Base-by-base conservation (phyloP, 2,797 vertebrate species). In the Coluber constrictor region DNA sequence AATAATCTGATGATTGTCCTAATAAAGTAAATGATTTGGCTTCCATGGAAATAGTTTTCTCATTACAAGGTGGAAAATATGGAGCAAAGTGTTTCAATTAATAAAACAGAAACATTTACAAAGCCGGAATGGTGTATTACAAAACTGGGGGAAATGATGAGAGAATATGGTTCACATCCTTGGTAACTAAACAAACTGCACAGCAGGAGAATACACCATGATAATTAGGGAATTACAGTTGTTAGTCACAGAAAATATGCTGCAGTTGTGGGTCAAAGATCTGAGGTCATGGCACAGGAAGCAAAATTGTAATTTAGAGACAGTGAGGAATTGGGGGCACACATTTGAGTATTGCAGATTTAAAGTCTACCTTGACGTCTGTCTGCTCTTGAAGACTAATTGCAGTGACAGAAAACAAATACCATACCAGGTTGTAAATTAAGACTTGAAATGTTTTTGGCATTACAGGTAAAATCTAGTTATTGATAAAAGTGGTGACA, bases 161-260 rank as follows among this genome's bases (percentile, higher is more conserved):
- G 37, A 89, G 94, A 95, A 94, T 89, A 94, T 90, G 89, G 92
- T 96, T 96, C 95, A 94, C 94, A 96, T 94, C 96, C 95, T 96
- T 97, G 96, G 97, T 97, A 98, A 97, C 97, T 96, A 95, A 98
- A 97, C 95, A 97, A 97, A 96, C 96, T 95, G 96, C 96, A 91
- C 97, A 97, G 97, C 98, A 97, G 98, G 98, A 97, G 95, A 96
- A 96, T 94, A 94, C 96, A 97, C 97, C 97, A 97, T 97, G 98
- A 97, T 97, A 98, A 98, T 97, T 97, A 98, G 97, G 97, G 97
- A 97, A 98, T 98, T 97, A 98, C 98, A 98, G 97, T 97, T 97
- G 97, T 98, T 98, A 98, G 98, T 98, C 98, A 97, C 97, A 98
- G 96, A 96, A 97, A 97, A 98, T 98, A 98, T 96, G 97, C 96